Conservation (phyloP, 2,113 vertebrate species). For the Panthera tigris region DNA sequence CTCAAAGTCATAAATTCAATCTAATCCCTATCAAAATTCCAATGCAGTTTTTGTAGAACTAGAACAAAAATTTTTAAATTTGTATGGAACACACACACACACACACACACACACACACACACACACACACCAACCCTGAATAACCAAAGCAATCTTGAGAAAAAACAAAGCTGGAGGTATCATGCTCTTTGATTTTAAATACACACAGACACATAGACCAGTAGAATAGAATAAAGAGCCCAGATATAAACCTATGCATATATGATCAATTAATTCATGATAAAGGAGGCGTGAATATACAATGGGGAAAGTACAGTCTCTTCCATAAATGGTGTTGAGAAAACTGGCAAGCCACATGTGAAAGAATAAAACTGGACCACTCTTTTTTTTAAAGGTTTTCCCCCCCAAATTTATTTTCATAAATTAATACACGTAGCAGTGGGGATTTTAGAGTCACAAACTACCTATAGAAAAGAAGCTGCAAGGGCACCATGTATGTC, state of each 20-base stretch:
- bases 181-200: not conserved
- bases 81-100: not conserved
- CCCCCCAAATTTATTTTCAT: constrained; percentile 85
- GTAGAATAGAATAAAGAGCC: not conserved
- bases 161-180: not conserved
- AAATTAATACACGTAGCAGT: constrained; percentile 85
- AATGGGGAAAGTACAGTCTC: not conserved
- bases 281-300: not conserved
- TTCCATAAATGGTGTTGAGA: not conserved
- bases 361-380: not conserved
- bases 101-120: too few species aligned
- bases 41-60: not conserved
- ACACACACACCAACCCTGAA: not conserved
- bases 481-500: constrained; percentile 73
- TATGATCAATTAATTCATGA: not conserved
- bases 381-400: constrained; percentile 58
- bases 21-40: not conserved
- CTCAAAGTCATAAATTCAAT: not conserved
- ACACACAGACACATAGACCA: not conserved
- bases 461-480: constrained; percentile 80
- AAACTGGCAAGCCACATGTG: not conserved
- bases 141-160: not conserved
- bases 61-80: not conserved
- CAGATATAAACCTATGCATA: not conserved
- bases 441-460: constrained; percentile 4